Percentiles rank a stretch among this genome's conserved stretches.
These are phyloP conservation scores for Istiophorus platypterus DNA, from an alignment of 2,113 vertebrate species.

Conservation along the genomic window DNA sequence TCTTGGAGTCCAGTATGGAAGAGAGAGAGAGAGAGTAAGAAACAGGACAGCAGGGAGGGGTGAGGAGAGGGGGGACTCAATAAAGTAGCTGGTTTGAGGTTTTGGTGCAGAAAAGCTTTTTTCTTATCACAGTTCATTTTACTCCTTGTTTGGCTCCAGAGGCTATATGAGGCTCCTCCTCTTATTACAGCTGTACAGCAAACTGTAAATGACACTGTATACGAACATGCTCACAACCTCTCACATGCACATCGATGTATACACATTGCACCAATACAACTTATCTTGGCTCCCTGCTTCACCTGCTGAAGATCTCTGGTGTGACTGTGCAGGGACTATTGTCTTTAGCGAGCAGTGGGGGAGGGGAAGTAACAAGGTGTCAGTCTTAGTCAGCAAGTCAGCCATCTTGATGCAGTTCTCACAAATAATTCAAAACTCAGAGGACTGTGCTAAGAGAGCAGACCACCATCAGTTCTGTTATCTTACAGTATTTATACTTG, in stretches of 20 bases:
- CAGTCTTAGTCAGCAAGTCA: conserved; percentile 44
- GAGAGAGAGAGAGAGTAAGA: not conserved
- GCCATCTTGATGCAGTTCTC: conserved; percentile 17
- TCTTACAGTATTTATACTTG: not conserved
- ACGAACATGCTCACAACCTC: not conserved
- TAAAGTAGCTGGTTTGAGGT: conserved; percentile 28
- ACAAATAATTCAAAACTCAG: conserved; percentile 50
- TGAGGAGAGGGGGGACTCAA: not conserved
- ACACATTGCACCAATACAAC: not conserved
- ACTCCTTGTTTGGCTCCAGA: conserved; percentile 11
- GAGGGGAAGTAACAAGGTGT: conserved; percentile 23
- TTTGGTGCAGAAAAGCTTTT: conserved; percentile 5
- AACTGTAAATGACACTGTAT: conserved; percentile 1
- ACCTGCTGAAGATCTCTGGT: conserved; percentile 12
- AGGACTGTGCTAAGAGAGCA: not conserved
- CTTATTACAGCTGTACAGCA: not conserved
- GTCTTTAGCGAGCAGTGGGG: not conserved
- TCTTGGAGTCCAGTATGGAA: not conserved
- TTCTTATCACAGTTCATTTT: conserved; percentile 21
- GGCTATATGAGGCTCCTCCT: too few species aligned
- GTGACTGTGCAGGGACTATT: conserved; percentile 10
- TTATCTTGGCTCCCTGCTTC: not conserved
- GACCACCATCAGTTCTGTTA: not conserved
- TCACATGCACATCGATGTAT: not conserved
- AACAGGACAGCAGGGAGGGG: not conserved